Evolutionary conservation across 2,888 invertebrate genomes (phyloP).

Genomic region (Troilus luridus): DNA sequence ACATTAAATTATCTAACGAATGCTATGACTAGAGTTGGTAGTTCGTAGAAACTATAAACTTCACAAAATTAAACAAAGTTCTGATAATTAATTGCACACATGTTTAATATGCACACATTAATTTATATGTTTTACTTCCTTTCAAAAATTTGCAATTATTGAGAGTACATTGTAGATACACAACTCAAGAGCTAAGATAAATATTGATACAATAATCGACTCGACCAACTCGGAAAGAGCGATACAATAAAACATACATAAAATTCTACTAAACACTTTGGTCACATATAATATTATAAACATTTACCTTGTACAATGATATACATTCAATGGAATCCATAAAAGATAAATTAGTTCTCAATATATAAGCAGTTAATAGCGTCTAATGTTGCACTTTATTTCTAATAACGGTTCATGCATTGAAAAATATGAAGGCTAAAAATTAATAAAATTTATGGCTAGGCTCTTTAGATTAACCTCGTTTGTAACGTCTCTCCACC

Average conservation of each 20-base stretch:
- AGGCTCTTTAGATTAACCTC: constrained; percentile 27
- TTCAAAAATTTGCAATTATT: neutral
- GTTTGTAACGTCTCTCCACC: neutral
- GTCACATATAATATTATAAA: constrained; percentile 56
- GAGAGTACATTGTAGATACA: neutral
- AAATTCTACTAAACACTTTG: constrained; percentile 58
- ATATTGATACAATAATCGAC: neutral
- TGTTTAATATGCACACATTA: neutral
- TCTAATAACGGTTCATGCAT: constrained; percentile 53
- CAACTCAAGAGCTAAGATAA: neutral
- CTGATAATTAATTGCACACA: neutral
- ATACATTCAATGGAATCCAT: constrained; percentile 55
- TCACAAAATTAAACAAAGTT: neutral
- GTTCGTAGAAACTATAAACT: neutral
- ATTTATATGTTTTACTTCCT: neutral
- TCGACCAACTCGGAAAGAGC: neutral
- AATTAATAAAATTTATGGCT: constrained; percentile 55
- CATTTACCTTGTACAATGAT: constrained; percentile 36
- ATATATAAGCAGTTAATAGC: constrained; percentile 50
- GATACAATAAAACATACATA: constrained; percentile 28
- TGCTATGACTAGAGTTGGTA: neutral
- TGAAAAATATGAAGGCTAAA: constrained; percentile 50
- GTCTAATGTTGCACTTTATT: constrained; percentile 44
- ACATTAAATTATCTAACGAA: neutral
- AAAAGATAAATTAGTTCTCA: constrained; percentile 54